These are phyloP conservation scores for Chorisops tibialis DNA, from an alignment of 2,888 invertebrate genomes.

Conservation along the genomic window DNA sequence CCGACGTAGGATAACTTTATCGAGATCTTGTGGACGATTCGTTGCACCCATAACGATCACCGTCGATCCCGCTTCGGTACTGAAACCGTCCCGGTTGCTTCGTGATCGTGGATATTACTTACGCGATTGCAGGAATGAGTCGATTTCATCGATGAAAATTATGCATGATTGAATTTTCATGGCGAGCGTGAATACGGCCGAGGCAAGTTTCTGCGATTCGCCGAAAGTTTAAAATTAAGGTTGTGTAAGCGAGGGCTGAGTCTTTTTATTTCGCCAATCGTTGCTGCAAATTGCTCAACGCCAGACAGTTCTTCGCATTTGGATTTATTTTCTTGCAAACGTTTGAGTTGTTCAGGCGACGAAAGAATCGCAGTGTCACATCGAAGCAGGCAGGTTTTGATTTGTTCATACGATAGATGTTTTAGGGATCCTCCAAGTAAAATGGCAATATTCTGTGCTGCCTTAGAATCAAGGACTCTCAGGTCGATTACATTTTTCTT, in stretches of 20 bases:
- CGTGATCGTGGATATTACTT: too few relatives aligned
- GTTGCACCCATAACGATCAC: too few relatives aligned
- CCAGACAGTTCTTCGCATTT: conserved; percentile 77
- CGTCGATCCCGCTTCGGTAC: too few relatives aligned
- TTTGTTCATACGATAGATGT: conserved; percentile 77
- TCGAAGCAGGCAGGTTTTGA: conserved; percentile 74
- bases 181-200: too few relatives aligned
- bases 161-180: too few relatives aligned
- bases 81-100: too few relatives aligned
- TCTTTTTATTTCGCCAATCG: conserved; percentile 84
- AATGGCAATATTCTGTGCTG: conserved; percentile 89
- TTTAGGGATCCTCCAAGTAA: conserved; percentile 79
- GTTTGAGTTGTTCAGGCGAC: conserved; percentile 84
- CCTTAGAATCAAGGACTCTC: conserved; percentile 87
- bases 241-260: conserved; percentile 82
- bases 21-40: too few relatives aligned
- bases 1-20: too few relatives aligned
- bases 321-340: conserved; percentile 73
- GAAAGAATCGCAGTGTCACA: conserved; percentile 84
- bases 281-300: conserved; percentile 92
- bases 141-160: too few relatives aligned
- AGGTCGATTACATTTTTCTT: too few relatives aligned
- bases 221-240: conserved; percentile 82
- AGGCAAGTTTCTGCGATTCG: too few relatives aligned
- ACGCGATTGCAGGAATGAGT: too few relatives aligned